Percentiles rank a stretch among this genome's conserved stretches.
These are phyloP conservation scores for Junonia oenone DNA, from an alignment of 2,888 invertebrate species.

Conservation along the genomic window DNA sequence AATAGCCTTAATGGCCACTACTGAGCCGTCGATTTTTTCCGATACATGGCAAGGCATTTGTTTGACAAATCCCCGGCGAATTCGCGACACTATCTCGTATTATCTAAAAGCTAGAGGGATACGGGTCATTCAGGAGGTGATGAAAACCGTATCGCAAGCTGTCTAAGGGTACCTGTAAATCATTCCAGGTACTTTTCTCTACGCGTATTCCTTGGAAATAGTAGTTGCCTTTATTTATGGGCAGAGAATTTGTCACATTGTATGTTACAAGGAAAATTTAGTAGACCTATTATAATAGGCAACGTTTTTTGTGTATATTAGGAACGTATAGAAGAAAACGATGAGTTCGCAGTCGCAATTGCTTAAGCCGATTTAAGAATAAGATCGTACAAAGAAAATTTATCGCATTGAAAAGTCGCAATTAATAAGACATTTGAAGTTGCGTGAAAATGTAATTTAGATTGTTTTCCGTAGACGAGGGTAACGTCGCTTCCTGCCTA, in stretches of 20 bases:
- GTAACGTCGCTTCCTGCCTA: slow-evolving; percentile 62
- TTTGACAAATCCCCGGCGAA: slow-evolving; percentile 77
- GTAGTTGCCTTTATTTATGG: slow-evolving; percentile 47
- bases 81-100: slow-evolving; percentile 69
- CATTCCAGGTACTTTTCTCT: slow-evolving; percentile 67
- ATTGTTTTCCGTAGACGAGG: slow-evolving; percentile 72
- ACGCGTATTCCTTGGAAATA: slow-evolving; percentile 35
- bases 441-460: slow-evolving; percentile 81
- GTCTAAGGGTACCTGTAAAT: slow-evolving; percentile 63
- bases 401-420: slow-evolving; percentile 79
- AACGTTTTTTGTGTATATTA: not conserved
- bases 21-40: slow-evolving; percentile 72
- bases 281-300: not conserved
- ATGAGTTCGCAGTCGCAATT: slow-evolving; percentile 66
- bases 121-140: slow-evolving; percentile 74
- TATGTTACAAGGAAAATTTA: not conserved
- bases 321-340: slow-evolving; percentile 33
- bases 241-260: slow-evolving; percentile 11
- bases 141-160: slow-evolving; percentile 68
- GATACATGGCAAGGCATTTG: slow-evolving; percentile 74
- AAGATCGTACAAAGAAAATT: slow-evolving; percentile 77
- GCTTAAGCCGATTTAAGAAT: slow-evolving; percentile 69
- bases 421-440: slow-evolving; percentile 81
- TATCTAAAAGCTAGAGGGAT: slow-evolving; percentile 72
- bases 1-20: slow-evolving; percentile 75